Conservation (phyloP, 1,140 invertebrate species). For the Anthonomus grandis region DNA sequence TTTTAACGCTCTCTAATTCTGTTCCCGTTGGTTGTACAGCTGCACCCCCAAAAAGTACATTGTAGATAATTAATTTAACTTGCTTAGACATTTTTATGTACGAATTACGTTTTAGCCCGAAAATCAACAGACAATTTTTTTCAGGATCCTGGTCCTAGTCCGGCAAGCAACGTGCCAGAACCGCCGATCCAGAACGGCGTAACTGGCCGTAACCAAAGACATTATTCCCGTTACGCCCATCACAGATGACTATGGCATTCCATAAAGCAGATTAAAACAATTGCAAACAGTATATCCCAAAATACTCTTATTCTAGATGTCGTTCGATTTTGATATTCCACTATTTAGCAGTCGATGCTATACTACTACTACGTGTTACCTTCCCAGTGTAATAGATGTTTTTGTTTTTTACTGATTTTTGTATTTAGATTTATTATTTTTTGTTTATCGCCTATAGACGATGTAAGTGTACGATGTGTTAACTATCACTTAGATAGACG, state of each 20-base stretch:
- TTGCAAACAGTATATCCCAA: constrained; percentile 23
- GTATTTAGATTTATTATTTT: no score
- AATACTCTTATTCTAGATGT: constrained; percentile 32
- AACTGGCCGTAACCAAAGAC: constrained; percentile 27
- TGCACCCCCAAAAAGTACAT: no score
- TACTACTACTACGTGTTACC: constrained; percentile 22
- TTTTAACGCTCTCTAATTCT: no score
- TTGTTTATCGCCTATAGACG: no score
- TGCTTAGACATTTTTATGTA: no score
- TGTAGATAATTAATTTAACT: no score
- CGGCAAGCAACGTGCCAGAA: constrained; percentile 16
- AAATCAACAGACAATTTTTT: no score
- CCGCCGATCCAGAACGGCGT: constrained; percentile 25
- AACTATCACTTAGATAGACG: no score
- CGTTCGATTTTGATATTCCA: constrained; percentile 27
- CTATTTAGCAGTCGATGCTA: constrained; percentile 12
- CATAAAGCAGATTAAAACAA: no score
- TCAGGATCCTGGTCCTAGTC: constrained; percentile 38
- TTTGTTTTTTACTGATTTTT: constrained; percentile 15
- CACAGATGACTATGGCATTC: constrained; percentile 40
- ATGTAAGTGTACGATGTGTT: neutral
- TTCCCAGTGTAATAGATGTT: constrained; percentile 20
- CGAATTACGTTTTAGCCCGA: no score
- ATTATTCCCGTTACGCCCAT: constrained; percentile 23
- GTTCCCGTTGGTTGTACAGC: no score